phyloP scores from a whole-genome alignment of 2,797 vertebrate genomes.

The Diglossa cyanea region DNA sequence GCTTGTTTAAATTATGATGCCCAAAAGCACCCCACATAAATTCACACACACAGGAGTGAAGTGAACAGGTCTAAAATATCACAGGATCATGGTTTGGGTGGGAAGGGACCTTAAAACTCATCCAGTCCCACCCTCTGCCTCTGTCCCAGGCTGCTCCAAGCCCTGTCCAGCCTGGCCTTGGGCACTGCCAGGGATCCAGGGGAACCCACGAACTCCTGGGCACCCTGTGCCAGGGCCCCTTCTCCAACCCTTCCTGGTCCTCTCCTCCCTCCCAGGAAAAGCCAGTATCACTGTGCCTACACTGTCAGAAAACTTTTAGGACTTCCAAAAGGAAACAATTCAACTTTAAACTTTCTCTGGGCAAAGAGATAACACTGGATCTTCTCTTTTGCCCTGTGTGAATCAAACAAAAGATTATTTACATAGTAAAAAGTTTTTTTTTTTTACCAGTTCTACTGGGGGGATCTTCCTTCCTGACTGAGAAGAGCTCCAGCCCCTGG shows the following conservation, averaged over 20 bases:
- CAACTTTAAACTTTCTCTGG: background rate
- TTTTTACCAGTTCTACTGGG: too few relatives aligned
- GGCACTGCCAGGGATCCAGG: too few relatives aligned
- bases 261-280: background rate
- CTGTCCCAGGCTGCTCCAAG: too few relatives aligned
- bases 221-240: background rate
- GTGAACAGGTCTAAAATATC: accelerated
- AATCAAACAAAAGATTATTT: background rate
- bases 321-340: background rate
- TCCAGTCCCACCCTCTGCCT: too few relatives aligned
- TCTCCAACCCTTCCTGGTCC: background rate
- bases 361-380: too few relatives aligned
- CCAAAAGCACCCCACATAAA: background rate
- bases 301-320: background rate
- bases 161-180: too few relatives aligned
- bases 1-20: accelerated
- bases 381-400: background rate
- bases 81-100: background rate
- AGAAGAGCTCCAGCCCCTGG: background rate
- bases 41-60: background rate
- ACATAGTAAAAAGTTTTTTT: background rate
- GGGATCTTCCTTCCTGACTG: background rate
- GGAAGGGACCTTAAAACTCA: too few relatives aligned
- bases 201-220: too few relatives aligned
- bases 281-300: background rate